phyloP scores from a whole-genome alignment of 1,140 invertebrate genomes.

The Cydia amplana region DNA sequence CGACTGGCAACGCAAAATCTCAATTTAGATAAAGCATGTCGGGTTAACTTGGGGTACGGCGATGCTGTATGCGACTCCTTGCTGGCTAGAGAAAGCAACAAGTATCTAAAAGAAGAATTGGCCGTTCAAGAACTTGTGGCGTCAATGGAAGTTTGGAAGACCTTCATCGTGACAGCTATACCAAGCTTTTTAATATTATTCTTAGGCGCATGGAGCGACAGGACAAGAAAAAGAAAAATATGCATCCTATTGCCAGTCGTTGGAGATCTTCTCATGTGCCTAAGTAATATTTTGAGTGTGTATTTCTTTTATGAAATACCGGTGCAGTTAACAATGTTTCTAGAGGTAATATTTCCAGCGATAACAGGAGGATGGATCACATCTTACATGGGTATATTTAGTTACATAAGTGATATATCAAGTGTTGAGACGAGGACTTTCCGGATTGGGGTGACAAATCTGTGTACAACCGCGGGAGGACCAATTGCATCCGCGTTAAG shows the following conservation, averaged over 20 bases:
- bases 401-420: conserved; percentile 93
- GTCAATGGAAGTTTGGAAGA: conserved; percentile 79
- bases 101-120: conserved; percentile 68
- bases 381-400: conserved; percentile 93
- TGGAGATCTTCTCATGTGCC: conserved; percentile 86
- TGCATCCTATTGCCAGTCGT: conserved; percentile 89
- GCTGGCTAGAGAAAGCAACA: conserved; percentile 65
- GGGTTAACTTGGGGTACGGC: conserved; percentile 79
- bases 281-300: conserved; percentile 86
- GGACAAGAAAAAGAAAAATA: conserved; percentile 85
- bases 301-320: conserved; percentile 86
- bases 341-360: conserved; percentile 83
- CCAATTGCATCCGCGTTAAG: conserved; percentile 88
- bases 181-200: conserved; percentile 79
- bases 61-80: conserved; percentile 78
- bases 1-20: conserved; percentile 80
- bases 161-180: conserved; percentile 73
- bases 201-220: conserved; percentile 83
- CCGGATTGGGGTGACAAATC: conserved; percentile 90
- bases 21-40: conserved; percentile 82
- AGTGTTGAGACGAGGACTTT: conserved; percentile 88
- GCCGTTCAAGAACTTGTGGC: conserved; percentile 79
- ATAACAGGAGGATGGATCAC: conserved; percentile 91
- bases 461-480: conserved; percentile 87
- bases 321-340: conserved; percentile 85